Evolutionary conservation across 2,797 vertebrate genomes (phyloP).

Genomic region (Craterocephalus amniculus): DNA sequence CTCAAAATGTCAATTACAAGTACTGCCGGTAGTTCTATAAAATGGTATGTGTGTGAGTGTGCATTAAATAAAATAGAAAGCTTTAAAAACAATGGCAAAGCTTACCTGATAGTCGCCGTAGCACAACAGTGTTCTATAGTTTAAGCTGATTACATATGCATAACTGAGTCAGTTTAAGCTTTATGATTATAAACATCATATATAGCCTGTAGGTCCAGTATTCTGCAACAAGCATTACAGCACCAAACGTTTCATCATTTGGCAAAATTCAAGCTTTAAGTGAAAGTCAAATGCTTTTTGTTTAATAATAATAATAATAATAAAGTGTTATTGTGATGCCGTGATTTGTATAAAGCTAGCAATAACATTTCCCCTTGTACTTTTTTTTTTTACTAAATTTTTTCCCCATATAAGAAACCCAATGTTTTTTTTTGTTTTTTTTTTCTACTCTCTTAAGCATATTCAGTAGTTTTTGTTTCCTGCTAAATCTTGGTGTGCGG

Average conservation of each 20-base stretch:
- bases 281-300: conserved; percentile 87
- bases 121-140: conserved; percentile 88
- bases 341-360: conserved; percentile 90
- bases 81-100: conserved; percentile 83
- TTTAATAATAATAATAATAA: conserved; percentile 76
- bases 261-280: conserved; percentile 91
- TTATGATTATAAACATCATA: conserved; percentile 87
- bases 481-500: conserved; percentile 88
- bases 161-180: conserved; percentile 86
- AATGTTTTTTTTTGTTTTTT: conserved; percentile 23
- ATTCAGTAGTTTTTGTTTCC: conserved; percentile 88
- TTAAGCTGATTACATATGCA: conserved; percentile 86
- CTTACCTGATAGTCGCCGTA: conserved; percentile 88
- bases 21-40: conserved; percentile 82
- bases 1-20: conserved; percentile 74
- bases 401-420: conserved; percentile 58
- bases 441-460: conserved; percentile 59
- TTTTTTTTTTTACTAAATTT: conserved; percentile 62
- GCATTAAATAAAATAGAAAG: conserved; percentile 79
- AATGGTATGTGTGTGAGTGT: conserved; percentile 58
- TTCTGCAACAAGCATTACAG: conserved; percentile 87
- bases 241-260: conserved; percentile 89
- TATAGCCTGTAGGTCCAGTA: conserved; percentile 89
- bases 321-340: conserved; percentile 88
- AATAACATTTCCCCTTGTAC: conserved; percentile 83